Conservation (phyloP, 2,113 vertebrate species). For the Dryoscopus gambensis region DNA sequence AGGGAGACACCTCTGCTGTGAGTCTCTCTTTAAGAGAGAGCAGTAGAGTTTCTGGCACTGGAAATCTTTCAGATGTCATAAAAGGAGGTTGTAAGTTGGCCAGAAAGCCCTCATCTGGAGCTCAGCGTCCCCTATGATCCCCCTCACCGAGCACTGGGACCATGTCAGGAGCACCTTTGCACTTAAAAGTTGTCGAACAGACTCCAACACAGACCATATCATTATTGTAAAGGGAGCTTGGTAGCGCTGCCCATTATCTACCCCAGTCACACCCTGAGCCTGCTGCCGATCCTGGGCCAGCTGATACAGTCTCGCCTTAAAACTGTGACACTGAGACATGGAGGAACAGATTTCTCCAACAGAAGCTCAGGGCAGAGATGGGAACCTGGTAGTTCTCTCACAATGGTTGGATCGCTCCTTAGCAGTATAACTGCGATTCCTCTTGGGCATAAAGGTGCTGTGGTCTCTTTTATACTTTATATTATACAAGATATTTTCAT, state of each 20-base stretch:
- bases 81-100: not conserved
- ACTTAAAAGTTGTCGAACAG: not conserved
- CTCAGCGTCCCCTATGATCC: not conserved
- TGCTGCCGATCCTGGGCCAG: not conserved
- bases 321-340: not conserved
- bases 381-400: not conserved
- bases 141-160: accelerated
- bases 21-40: not conserved
- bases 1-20: not conserved
- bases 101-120: not conserved
- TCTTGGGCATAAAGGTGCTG: not conserved
- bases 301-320: accelerated
- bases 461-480: not conserved
- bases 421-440: not conserved
- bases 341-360: not conserved
- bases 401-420: not conserved
- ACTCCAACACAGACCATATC: not conserved
- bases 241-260: not conserved
- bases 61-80: not conserved
- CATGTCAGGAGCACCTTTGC: not conserved
- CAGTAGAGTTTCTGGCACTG: not conserved
- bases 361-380: not conserved
- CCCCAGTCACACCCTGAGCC: not conserved
- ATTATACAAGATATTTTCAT: not conserved
- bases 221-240: not conserved